Conservation (phyloP, 2,113 vertebrate species). For the Lipotes vexillifer region DNA sequence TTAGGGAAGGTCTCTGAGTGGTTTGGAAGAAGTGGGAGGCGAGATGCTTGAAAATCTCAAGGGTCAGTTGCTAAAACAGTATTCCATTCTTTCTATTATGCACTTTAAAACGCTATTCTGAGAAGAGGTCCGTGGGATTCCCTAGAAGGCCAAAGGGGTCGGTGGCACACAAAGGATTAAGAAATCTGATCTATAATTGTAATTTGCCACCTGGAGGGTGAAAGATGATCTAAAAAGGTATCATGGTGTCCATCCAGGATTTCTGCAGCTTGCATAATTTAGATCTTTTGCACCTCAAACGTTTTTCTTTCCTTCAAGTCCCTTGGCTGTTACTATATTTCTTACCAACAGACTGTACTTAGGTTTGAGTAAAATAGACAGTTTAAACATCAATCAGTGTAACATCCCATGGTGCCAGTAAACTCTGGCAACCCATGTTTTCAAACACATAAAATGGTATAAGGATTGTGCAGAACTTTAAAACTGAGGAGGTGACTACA, state of each 20-base stretch:
- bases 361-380: neutral
- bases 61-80: neutral
- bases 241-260: neutral
- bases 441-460: neutral
- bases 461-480: neutral
- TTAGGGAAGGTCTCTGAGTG: neutral
- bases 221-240: neutral
- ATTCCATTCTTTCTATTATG: neutral
- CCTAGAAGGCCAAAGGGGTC: neutral
- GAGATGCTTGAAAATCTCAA: neutral
- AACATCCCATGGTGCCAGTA: neutral
- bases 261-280: neutral
- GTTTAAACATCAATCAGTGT: neutral
- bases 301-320: neutral
- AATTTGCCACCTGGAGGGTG: neutral
- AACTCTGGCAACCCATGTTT: neutral
- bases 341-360: neutral
- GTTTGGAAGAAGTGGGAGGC: neutral
- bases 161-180: neutral
- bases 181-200: neutral
- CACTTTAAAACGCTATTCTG: neutral
- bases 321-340: neutral
- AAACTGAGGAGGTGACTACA: neutral
- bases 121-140: neutral
- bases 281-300: neutral